These are phyloP conservation scores for Epistrophe grossulariae DNA, from an alignment of 2,888 invertebrate species.

Conservation along the genomic window DNA sequence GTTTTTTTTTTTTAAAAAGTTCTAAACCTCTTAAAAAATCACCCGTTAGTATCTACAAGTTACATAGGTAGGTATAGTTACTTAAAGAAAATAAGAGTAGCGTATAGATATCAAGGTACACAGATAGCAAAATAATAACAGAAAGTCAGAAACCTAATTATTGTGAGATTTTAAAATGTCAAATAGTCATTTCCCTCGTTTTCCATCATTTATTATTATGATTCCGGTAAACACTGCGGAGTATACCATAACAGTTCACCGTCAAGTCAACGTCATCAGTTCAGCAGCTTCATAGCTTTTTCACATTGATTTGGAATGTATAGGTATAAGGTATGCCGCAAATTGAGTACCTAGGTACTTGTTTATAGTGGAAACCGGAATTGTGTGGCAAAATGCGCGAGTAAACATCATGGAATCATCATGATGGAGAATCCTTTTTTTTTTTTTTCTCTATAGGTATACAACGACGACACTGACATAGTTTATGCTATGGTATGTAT, in stretches of 20 bases:
- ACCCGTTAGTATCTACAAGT: neutral
- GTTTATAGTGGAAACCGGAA: slow-evolving; percentile 47
- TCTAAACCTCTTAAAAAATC: no score
- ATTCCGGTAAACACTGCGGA: neutral
- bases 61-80: neutral
- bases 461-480: slow-evolving; percentile 55
- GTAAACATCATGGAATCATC: slow-evolving; percentile 23
- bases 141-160: slow-evolving; percentile 39
- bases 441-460: neutral
- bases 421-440: slow-evolving; percentile 25
- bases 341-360: slow-evolving; percentile 45
- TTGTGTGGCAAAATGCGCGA: slow-evolving; percentile 52
- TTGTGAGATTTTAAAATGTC: slow-evolving; percentile 65
- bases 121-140: no score
- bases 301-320: slow-evolving; percentile 18
- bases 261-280: neutral
- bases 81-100: neutral
- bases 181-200: slow-evolving; percentile 48
- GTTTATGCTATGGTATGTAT: slow-evolving; percentile 55
- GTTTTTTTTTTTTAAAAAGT: no score
- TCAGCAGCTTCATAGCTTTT: slow-evolving; percentile 28
- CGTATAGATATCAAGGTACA: no score
- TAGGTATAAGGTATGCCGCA: slow-evolving; percentile 15
- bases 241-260: slow-evolving; percentile 4
- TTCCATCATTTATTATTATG: slow-evolving; percentile 7